These are phyloP conservation scores for Podiceps cristatus DNA, from an alignment of 2,113 vertebrate genomes.

Conservation along the genomic window DNA sequence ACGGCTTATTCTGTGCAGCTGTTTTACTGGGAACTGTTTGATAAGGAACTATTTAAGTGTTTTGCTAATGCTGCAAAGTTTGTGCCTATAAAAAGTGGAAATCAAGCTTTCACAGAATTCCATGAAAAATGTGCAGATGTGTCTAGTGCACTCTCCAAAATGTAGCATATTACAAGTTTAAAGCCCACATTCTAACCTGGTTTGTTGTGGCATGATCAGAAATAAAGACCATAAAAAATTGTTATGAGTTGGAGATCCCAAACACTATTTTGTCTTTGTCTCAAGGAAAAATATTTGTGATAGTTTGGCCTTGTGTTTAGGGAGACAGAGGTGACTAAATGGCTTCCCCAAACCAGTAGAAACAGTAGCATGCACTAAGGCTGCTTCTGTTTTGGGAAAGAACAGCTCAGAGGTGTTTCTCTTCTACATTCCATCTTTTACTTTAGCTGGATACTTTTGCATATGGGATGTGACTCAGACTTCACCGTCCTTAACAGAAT, in stretches of 20 bases:
- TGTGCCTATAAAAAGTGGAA: conserved; percentile 14
- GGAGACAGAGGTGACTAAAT: neutral
- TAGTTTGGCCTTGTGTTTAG: neutral
- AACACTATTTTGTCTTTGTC: neutral
- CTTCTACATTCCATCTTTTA: neutral
- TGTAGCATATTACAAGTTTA: neutral
- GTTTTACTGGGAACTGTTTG: neutral
- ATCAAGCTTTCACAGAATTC: neutral
- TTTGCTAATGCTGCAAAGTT: conserved; percentile 30
- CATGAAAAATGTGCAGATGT: neutral
- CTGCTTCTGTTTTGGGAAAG: neutral
- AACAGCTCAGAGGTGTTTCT: neutral
- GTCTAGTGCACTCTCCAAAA: neutral
- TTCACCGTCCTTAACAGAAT: neutral
- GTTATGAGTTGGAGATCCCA: neutral
- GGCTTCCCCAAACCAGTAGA: neutral
- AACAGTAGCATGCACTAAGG: neutral
- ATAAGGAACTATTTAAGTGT: neutral
- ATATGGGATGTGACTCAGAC: neutral
- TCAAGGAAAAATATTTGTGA: neutral
- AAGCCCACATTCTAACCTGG: neutral
- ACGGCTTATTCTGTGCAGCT: conserved; percentile 9
- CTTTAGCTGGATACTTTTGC: neutral
- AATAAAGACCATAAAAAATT: neutral
- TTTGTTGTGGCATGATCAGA: neutral